phyloP scores from a whole-genome alignment of 2,888 invertebrate genomes.

The Meiosimyza platycephala region DNA sequence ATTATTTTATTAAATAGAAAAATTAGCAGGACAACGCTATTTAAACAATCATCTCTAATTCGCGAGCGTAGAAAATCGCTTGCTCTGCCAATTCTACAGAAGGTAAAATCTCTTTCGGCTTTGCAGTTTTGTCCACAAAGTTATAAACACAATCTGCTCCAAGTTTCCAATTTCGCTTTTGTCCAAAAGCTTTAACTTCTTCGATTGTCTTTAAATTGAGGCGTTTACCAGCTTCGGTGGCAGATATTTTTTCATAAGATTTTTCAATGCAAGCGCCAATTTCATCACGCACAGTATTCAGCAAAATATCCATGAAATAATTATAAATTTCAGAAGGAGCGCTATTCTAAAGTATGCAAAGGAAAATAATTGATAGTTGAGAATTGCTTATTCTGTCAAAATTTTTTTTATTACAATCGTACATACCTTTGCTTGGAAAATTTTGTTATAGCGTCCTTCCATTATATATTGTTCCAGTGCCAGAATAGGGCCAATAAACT shows the following conservation, averaged over 20 bases:
- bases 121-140: conserved; percentile 82
- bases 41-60: conserved; percentile 99
- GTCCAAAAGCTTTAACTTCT: conserved; percentile 83
- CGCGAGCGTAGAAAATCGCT: conserved; percentile 95
- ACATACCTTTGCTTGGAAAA: conserved; percentile 90
- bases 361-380: conserved; percentile 28
- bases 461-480: conserved; percentile 98
- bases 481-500: conserved; percentile 93
- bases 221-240: conserved; percentile 89
- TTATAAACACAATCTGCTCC: conserved; percentile 83
- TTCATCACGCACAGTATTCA: conserved; percentile 95
- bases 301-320: conserved; percentile 94
- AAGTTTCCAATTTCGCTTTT: conserved; percentile 87
- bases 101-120: conserved; percentile 82
- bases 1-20: neutral
- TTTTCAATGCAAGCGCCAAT: conserved; percentile 97
- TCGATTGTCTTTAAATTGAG: conserved; percentile 84
- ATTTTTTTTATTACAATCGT: conserved; percentile 14
- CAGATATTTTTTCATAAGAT: conserved; percentile 90
- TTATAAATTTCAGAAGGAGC: conserved; percentile 97
- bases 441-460: conserved; percentile 99
- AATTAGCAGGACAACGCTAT: neutral
- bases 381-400: no score
- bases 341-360: conserved; percentile 75
- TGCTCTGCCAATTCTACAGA: conserved; percentile 92